phyloP scores from a whole-genome alignment of 1,140 invertebrate species.

The Zaprionus ornatus region DNA sequence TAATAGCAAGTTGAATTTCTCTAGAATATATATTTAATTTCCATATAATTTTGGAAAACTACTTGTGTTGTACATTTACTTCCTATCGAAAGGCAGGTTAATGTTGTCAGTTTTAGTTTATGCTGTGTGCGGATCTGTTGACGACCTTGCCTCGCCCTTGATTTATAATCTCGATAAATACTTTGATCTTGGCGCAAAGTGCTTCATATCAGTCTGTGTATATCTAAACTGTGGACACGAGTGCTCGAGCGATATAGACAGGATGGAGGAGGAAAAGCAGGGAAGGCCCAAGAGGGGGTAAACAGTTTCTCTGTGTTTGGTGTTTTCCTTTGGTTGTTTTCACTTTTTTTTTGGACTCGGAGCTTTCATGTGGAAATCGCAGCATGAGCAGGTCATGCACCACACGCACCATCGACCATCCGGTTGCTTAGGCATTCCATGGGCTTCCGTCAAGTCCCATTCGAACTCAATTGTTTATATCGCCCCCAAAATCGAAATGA shows the following conservation, averaged over 20 bases:
- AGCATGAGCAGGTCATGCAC: slow-evolving; percentile 27
- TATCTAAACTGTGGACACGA: slow-evolving; percentile 48
- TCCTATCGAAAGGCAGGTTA: slow-evolving; percentile 11
- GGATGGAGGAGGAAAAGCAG: neutral
- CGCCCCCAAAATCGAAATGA: slow-evolving; percentile 61
- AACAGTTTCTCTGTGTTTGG: neutral
- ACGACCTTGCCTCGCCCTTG: slow-evolving; percentile 62
- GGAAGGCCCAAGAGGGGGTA: neutral
- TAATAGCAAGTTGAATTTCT: neutral
- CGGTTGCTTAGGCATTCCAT: slow-evolving; percentile 60
- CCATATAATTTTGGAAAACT: slow-evolving; percentile 1
- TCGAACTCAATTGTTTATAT: slow-evolving; percentile 69
- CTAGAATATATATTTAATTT: neutral
- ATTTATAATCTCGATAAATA: slow-evolving; percentile 55
- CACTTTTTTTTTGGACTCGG: slow-evolving; percentile 30
- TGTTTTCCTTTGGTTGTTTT: slow-evolving; percentile 16
- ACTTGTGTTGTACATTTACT: slow-evolving; percentile 10
- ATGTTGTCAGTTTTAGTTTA: slow-evolving; percentile 27
- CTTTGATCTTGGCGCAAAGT: slow-evolving; percentile 73
- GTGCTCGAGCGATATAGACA: neutral
- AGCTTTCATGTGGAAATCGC: slow-evolving; percentile 61
- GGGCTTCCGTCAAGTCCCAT: slow-evolving; percentile 65
- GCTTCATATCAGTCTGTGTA: slow-evolving; percentile 55
- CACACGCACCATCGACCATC: slow-evolving; percentile 64
- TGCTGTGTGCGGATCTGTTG: slow-evolving; percentile 11